Evolutionary conservation across 2,888 invertebrate genomes (phyloP), one percentile per base, ranked within the genome.

Genomic region (Netelia inedita): DNA sequence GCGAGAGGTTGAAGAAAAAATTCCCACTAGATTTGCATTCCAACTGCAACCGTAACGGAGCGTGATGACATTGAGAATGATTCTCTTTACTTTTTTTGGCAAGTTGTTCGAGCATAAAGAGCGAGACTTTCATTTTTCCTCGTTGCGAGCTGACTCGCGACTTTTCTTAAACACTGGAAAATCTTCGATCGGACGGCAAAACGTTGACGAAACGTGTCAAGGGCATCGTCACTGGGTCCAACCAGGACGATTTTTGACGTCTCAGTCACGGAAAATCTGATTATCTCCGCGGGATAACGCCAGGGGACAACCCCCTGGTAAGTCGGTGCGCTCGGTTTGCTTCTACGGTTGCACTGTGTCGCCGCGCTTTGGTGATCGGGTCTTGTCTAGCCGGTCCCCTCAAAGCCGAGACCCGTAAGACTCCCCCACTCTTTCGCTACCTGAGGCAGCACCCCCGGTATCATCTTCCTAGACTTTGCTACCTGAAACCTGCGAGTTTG

Each of bases 211-310:
- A 86, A 83, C 83, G 87, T 89, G 90, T 91, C 90, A 88, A 90
- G 89, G 87, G 86, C 88, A 88, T 71, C 72, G 10, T 41, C 53
- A 14, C 16, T 8, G 50, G n/a, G 55, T 46, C 53, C 65, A 55
- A 61, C 19, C 55, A 55, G 57, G 81, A 82, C 82, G 75, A 89
- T 88, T 90, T 91, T 91, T 92, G 93, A 93, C 91, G 87, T 92
- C 92, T 93, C 89, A 90, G 93, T 93, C 91, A 92, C 90, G 90
- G 91, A 79, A 92, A 92, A 91, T 92, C 89, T 90, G 92, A 92
- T 93, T 92, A 92, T 91, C 92, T 90, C 91, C 16, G 85, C 87
- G 88, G 91, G 90, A 92, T 92, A 91, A 91, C 89, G 63, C 61
- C 63, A 59, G 74, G 66, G 21, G 21, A 82, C 85, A 89, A 88